phyloP scores from a whole-genome alignment of 2,888 invertebrate genomes.

The Margaritifera margaritifera region DNA sequence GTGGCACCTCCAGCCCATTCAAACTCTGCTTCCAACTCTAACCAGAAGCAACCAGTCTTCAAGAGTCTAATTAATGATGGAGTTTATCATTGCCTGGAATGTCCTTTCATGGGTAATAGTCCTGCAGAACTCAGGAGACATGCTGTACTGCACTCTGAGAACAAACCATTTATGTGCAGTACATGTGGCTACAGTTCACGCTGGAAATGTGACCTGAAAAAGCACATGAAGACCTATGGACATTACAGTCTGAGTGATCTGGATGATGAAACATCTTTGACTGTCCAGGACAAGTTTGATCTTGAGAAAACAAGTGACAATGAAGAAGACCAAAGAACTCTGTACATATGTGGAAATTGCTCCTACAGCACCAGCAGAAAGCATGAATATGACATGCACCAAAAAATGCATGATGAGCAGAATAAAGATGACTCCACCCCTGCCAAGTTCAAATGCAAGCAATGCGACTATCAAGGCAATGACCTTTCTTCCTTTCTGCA shows the following conservation, averaged over 20 bases:
- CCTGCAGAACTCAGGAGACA: conserved; percentile 69
- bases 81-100: conserved; percentile 64
- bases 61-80: conserved; percentile 55
- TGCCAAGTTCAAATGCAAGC: conserved; percentile 60
- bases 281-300: conserved; percentile 15
- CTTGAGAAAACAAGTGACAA: conserved; percentile 30
- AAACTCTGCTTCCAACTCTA: too few relatives aligned
- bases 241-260: conserved; percentile 41
- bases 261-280: not conserved
- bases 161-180: conserved; percentile 67
- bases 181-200: conserved; percentile 69
- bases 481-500: conserved; percentile 64
- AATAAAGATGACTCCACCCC: conserved; percentile 19
- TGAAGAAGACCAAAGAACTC: conserved; percentile 36
- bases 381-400: conserved; percentile 51
- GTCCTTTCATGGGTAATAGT: conserved; percentile 67
- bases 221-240: conserved; percentile 67
- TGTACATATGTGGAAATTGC: conserved; percentile 59
- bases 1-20: too few relatives aligned
- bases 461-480: conserved; percentile 60
- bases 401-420: conserved; percentile 51
- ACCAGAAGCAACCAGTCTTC: conserved; percentile 39
- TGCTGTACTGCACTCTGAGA: conserved; percentile 67
- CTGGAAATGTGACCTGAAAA: conserved; percentile 72
- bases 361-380: conserved; percentile 57